Evolutionary conservation across 2,113 vertebrate genomes (phyloP), one percentile per base, ranked within the genome.

Genomic region (Bungarus multicinctus): DNA sequence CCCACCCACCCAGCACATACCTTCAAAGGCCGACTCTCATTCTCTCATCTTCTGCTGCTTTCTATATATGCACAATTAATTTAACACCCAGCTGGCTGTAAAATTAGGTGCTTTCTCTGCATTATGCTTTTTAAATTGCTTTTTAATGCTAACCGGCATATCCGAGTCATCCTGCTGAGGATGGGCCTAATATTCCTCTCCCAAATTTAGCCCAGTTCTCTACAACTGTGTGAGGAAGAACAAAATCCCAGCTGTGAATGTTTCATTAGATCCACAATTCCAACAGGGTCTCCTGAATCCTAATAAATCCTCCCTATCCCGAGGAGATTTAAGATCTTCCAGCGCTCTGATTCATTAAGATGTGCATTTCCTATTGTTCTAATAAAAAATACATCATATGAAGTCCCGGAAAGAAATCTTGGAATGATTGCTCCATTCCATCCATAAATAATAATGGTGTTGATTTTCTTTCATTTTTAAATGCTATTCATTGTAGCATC

Each of bases 71-170:
- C 22, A 14, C 96, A 95, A 97, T 97, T 97, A 97, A 97, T 97
- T 97, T 95, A 96, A 94, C 94, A 95, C 94, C 91, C 97, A 97
- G 97, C 96, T 96, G 96, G 95, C 74, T 96, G 96, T 95, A 93
- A 97, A 97, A 97, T 96, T 94, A 95, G 94, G 94, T 95, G 91
- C 93, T 96, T 96, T 95, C 95, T 95, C 95, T 95, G 92, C 69
- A 93, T 95, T 96, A 93, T 95, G 94, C 2, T 91, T 94, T 95
- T 95, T n/a, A 96, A 97, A 97, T 97, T 97, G 96, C 95, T 97
- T 97, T 97, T 95, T 94, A 96, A 95, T 96, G 93, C 93, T 91
- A 93, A 96, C 94, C 93, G 87, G 96, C 93, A 90, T 91, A 10
- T 91, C 92, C 60, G 95, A 95, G 91, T 93, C 91, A 93, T 96